Evolutionary conservation across 53 echinoderm and acorn worm species (phyloP), one percentile per base, ranked within the genome.

Genomic region (Mesocentrotus franciscanus): DNA sequence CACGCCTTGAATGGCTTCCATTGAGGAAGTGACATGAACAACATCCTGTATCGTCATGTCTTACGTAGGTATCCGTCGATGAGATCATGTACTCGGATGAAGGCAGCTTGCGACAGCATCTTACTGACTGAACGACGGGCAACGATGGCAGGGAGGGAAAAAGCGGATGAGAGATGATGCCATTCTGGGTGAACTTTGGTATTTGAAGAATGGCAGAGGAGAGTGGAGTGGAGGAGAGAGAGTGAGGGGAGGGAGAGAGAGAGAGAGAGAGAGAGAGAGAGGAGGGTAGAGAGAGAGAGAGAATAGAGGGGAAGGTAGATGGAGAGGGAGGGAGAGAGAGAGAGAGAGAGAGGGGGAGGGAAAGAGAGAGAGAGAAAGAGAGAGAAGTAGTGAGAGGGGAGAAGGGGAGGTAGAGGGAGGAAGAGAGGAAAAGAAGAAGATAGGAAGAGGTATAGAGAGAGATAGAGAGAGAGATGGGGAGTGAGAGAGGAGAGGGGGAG

Each of bases 131-230:
- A 30, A 35, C 26, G 85, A 57, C 9, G 87, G 87, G 22, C 22
- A 24, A 24, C 20, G 83, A 18, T 36, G 84, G n/a, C 27, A 17
- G 58, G 4, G 26, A 9, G 55, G 58, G 57, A 29, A 87, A 57
- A 57, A 35, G 20, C 14, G 39, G 81, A 87, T 87, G 81, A 87
- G 87, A 27, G 58, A 87, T 58, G 87, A 87, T 87, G 87, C 87
- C 34, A 56, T 87, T 87, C 56, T 24, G 57, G 7, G 58, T 87
- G 87, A 87, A 87, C 87, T 87, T 87, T 87, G 87, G 87, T 87
- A 87, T 87, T 87, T 87, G 87, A 87, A 27, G 87, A 87, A 87
- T 87, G 87, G 58, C n/a, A 59, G 87, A 87, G 87, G 59, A 87
- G n/a, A 58, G 34, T 35, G 66, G 91, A 91, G 10, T n/a, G 91